These are phyloP conservation scores for Cheilosia impressa DNA, from an alignment of 2,888 invertebrate genomes.

Conservation along the genomic window DNA sequence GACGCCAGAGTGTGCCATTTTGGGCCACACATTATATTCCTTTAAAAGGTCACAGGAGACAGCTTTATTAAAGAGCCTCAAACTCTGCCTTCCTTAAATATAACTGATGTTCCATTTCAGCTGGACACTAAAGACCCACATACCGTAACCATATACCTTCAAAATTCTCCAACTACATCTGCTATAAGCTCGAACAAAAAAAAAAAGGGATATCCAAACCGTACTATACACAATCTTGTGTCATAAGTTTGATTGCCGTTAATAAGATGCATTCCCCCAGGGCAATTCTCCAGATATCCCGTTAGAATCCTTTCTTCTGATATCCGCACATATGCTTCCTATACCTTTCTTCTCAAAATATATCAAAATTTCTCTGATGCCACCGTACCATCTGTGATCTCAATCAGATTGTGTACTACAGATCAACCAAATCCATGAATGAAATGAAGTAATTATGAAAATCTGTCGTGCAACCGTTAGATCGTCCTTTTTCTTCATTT, in stretches of 20 bases:
- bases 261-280: slow-evolving; percentile 64
- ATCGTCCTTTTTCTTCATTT: slow-evolving; percentile 44
- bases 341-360: slow-evolving; percentile 23
- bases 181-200: slow-evolving; percentile 11
- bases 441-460: slow-evolving; percentile 74
- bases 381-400: slow-evolving; percentile 69
- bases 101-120: too few relatives aligned
- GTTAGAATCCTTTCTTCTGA: slow-evolving; percentile 64
- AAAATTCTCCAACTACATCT: slow-evolving; percentile 21
- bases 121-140: too few relatives aligned
- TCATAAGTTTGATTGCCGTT: slow-evolving; percentile 56
- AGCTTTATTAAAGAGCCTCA: too few relatives aligned
- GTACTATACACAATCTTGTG: slow-evolving; percentile 26
- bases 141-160: neutral
- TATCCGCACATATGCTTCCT: slow-evolving; percentile 65
- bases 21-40: too few relatives aligned
- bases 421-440: slow-evolving; percentile 31
- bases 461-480: slow-evolving; percentile 76
- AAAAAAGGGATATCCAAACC: slow-evolving; percentile 32
- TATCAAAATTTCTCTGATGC: slow-evolving; percentile 33
- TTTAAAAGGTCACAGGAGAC: too few relatives aligned
- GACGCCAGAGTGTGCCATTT: too few relatives aligned
- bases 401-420: slow-evolving; percentile 48
- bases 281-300: slow-evolving; percentile 25
- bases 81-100: too few relatives aligned